Evolutionary conservation across 1,140 invertebrate genomes (phyloP), one percentile per base, ranked within the genome.

Genomic region (Ceratina calcarata): DNA sequence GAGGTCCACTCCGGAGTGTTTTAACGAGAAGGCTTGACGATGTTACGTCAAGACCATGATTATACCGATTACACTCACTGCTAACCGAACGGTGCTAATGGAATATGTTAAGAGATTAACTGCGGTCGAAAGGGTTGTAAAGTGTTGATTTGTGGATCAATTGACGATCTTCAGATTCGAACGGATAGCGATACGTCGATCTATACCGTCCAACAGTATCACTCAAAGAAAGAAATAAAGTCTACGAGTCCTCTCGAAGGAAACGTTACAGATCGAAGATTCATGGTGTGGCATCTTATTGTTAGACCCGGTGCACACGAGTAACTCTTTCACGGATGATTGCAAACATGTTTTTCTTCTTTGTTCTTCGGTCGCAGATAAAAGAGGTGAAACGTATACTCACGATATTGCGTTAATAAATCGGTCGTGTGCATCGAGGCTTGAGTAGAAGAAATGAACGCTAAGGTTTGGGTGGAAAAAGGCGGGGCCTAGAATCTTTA

Each of bases 31-130:
- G 67, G 53, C 13, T 51, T 7, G 37, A 20, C 49, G 37, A 69
- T 65, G 70, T 68, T 74, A 79, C 81, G 77, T 78, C 81, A 78
- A 81, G 37, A 6, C 55, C 15, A 49, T 32, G 69, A 80, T 79
- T 79, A 74, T 20, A 45, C 62, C 68, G 66, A 62, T 71, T 77
- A 77, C 60, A n/a, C 57, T 62, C 24, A 45, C 37, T 45, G 37
- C 58, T 45, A 49, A 81, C 53, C 74, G 74, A 57, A 61, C 49
- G 57, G 49, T 45, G 60, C 65, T 64, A 77, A 70, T 65, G 66
- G 60, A 75, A 67, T 66, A 58, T 27, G 55, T 80, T 55, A 51
- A 62, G 70, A 73, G 72, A 80, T 80, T 80, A 72, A 72, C 72
- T 53, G 55, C 53, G 37, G 24, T 61, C 12, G 15, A 68, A 68